phyloP scores from a whole-genome alignment of 2,797 vertebrate genomes.

The Podarcis siculus region DNA sequence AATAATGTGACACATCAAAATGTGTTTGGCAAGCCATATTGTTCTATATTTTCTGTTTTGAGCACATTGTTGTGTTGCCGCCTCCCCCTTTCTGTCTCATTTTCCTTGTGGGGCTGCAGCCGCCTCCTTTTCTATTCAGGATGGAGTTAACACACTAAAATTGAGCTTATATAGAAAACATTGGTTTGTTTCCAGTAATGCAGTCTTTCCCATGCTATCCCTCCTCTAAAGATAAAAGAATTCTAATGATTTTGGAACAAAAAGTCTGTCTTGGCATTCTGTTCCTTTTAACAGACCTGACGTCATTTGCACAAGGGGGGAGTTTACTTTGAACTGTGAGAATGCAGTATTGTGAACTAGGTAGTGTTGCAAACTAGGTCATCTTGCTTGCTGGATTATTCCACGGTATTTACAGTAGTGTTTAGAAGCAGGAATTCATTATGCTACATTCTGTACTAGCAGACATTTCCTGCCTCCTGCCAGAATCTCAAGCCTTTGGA shows the following conservation, averaged over 20 bases:
- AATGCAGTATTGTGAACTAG: not conserved
- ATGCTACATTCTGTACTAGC: not conserved
- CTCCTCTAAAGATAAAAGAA: not conserved
- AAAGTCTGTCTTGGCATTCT: slow-evolving; percentile 4
- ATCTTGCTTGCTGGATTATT: slow-evolving; percentile 2
- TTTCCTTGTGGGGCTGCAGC: not conserved
- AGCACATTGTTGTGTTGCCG: too few relatives aligned
- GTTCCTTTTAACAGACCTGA: slow-evolving; percentile 22
- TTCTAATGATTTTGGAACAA: slow-evolving; percentile 15
- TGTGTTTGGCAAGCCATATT: not conserved
- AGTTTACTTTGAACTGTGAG: not conserved
- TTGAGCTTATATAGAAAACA: not conserved
- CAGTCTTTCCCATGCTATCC: not conserved
- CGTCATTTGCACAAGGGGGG: not conserved
- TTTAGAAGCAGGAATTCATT: not conserved
- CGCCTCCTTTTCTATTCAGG: not conserved
- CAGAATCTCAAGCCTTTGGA: not conserved
- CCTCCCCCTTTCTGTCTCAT: not conserved
- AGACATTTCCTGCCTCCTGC: not conserved
- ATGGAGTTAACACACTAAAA: not conserved
- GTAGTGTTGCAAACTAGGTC: slow-evolving; percentile 3
- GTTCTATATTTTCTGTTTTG: not conserved
- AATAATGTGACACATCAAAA: not conserved
- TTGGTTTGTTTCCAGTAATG: not conserved
- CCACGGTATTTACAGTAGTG: not conserved